phyloP scores from a whole-genome alignment of 2,888 invertebrate species.

The Meghimatium bilineatum region DNA sequence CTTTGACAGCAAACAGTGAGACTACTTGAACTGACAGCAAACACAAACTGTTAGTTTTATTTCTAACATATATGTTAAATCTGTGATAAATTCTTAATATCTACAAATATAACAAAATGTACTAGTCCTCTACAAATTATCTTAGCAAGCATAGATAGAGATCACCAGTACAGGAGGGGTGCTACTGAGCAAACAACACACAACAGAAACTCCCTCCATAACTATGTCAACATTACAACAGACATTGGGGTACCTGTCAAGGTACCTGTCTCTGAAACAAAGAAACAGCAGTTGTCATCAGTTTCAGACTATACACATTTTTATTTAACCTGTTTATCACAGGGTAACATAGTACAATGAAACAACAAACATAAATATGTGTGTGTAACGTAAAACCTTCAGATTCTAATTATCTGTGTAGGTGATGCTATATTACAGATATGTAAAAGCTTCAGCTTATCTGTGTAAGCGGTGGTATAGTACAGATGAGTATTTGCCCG shows the following conservation, averaged over 20 bases:
- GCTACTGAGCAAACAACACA: constrained; percentile 4
- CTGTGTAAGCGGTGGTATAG: too few relatives aligned
- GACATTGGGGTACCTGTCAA: constrained; percentile 41
- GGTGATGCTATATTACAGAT: too few relatives aligned
- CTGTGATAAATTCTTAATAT: not conserved
- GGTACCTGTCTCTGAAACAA: constrained; percentile 53
- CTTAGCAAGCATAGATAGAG: constrained; percentile 13
- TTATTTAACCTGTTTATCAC: not conserved
- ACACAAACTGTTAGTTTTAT: not conserved
- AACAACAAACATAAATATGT: not conserved
- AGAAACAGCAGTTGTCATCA: constrained; percentile 44
- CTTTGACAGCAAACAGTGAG: too few relatives aligned
- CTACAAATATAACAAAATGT: not conserved
- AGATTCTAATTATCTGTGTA: too few relatives aligned
- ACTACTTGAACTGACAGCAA: not conserved
- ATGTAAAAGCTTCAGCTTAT: too few relatives aligned
- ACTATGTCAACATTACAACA: constrained; percentile 11
- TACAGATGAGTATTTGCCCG: too few relatives aligned
- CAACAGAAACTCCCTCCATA: constrained; percentile 1
- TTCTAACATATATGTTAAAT: not conserved
- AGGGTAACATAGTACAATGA: not conserved
- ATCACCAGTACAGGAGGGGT: constrained; percentile 19
- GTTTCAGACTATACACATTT: not conserved
- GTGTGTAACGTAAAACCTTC: too few relatives aligned
- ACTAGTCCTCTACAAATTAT: not conserved